Conservation (phyloP, 1,140 invertebrate species). For the Brachionus paranguensis region DNA sequence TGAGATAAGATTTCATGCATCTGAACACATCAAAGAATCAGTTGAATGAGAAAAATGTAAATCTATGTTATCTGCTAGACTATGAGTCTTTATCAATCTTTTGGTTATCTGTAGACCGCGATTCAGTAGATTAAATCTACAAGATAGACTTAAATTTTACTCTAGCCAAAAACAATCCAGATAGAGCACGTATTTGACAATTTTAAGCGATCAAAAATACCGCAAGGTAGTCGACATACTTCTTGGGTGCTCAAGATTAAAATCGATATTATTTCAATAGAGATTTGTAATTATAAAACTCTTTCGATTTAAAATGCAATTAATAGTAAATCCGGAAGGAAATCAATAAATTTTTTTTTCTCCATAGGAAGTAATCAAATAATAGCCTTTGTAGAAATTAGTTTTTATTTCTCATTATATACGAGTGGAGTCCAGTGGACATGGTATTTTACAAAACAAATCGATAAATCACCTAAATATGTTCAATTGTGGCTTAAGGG, state of each 20-base stretch:
- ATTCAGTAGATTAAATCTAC: not conserved
- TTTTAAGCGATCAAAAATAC: not conserved
- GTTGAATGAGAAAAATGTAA: not conserved
- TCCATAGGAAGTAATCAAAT: not conserved
- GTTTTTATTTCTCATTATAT: not conserved
- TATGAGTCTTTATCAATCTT: not conserved
- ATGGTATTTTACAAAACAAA: not conserved
- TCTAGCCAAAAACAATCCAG: not conserved
- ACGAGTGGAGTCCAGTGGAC: not conserved
- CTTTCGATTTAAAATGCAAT: not conserved
- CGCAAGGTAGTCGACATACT: not conserved
- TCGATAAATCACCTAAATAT: not conserved
- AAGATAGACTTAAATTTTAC: not conserved
- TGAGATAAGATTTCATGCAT: slow-evolving; percentile 13
- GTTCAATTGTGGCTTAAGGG: not conserved
- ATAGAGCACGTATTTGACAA: not conserved
- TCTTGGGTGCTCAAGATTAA: not conserved
- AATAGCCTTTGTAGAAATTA: not conserved
- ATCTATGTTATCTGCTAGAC: not conserved
- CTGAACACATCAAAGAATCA: not conserved
- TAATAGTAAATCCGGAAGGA: not conserved
- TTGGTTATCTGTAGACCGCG: not conserved
- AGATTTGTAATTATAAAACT: not conserved
- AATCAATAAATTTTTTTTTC: slow-evolving; percentile 5
- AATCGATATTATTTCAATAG: not conserved